Evolutionary conservation across 2,113 vertebrate genomes (phyloP), one percentile per base, ranked within the genome.

Genomic region (Pelvicachromis taeniatus): DNA sequence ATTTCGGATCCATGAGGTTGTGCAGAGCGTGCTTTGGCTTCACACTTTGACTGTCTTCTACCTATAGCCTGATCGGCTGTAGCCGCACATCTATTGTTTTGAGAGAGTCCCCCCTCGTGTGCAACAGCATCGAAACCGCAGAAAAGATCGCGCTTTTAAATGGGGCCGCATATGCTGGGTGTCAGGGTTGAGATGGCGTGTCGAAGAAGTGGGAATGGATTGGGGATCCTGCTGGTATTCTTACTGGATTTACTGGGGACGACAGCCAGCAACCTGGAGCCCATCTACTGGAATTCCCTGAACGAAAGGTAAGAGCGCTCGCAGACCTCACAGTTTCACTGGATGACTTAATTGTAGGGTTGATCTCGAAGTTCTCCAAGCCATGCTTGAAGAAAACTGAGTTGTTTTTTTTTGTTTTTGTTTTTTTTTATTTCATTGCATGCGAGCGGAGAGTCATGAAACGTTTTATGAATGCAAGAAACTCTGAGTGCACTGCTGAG

Each of bases 271-370:
- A 97, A 95, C 84, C 96, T 97, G 96, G 96, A 97, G 87, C 96
- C 96, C 48, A 96, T 97, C 95, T 97, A 94, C 94, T 97, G 96
- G 96, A 97, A 97, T 89, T 97, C 96, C 26, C 58, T 96, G 84
- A 97, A 97, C 95, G 95, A 96, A 91, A 95, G 96, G 96, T 97
- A 95, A 92, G 94, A 80, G 65, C 75, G 26, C 68, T 42, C 12
- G 68, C 40, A 48, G 61, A 85, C 17, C 42, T 73, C 42, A 0
- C 68, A 31, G 68, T 50, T 63, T 42, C 13, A 79, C 58, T 77
- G 58, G 11, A 52, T 17, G 82, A 54, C 42, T 65, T 73, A 73
- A 73, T 48, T 75, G 23, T 19, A 50, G 42, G 23, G 16, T 75
- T 75, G 23, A 75, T 50, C 42, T 75, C 2, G 42, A 75, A 75